phyloP scores from a whole-genome alignment of 2,113 vertebrate species.

The Dendrocopos noguchii region DNA sequence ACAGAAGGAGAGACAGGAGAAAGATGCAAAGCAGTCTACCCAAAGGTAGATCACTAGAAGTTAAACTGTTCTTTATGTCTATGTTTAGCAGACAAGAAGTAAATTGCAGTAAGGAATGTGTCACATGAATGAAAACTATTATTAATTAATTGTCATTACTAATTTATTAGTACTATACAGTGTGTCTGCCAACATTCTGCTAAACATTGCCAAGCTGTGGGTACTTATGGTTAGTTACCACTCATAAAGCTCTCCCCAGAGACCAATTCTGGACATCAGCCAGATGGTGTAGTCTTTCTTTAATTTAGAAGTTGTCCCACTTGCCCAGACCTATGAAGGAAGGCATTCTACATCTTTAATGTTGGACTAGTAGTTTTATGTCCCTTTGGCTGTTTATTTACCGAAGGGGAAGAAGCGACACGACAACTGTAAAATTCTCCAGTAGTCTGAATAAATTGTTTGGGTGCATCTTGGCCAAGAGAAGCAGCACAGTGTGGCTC shows the following conservation, averaged over 20 bases:
- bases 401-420: constrained; percentile 1
- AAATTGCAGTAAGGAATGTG: constrained; percentile 26
- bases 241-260: constrained; percentile 25
- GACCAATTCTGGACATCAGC: constrained; percentile 38
- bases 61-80: background rate
- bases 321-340: background rate
- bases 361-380: background rate
- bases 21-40: background rate
- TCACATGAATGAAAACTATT: constrained; percentile 29
- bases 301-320: constrained; percentile 25
- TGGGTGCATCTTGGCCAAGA: background rate
- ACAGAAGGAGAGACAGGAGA: background rate
- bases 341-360: background rate
- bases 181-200: constrained; percentile 44
- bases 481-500: background rate
- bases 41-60: background rate
- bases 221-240: constrained; percentile 50
- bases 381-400: background rate
- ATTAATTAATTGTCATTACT: constrained; percentile 61
- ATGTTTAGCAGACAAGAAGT: constrained; percentile 14
- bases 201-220: constrained; percentile 27
- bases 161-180: constrained; percentile 45
- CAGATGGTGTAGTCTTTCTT: constrained; percentile 19
- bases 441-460: background rate
- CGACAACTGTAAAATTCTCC: background rate